phyloP scores from a whole-genome alignment of 2,888 invertebrate species.

The Callimorpha dominula region DNA sequence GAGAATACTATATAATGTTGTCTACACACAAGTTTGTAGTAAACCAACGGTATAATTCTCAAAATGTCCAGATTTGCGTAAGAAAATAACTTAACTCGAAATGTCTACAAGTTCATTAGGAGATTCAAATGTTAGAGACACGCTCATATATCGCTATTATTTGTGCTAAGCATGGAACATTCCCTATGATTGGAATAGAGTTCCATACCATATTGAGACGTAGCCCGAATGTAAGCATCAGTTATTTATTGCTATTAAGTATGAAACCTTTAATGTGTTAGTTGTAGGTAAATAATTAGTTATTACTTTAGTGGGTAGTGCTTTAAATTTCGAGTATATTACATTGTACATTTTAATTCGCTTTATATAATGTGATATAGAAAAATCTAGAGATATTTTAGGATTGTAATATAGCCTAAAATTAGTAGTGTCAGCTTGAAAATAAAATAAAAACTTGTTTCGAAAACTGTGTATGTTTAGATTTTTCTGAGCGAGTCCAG shows the following conservation, averaged over 20 bases:
- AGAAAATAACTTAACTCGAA: constrained; percentile 30
- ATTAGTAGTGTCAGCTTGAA: too few relatives aligned
- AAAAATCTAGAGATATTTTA: background rate
- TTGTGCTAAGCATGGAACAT: constrained; percentile 51
- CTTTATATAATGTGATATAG: background rate
- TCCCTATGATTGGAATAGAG: constrained; percentile 54
- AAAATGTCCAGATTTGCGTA: constrained; percentile 33
- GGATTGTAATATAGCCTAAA: too few relatives aligned
- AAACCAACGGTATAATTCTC: background rate
- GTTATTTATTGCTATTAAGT: constrained; percentile 34
- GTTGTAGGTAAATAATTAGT: constrained; percentile 14
- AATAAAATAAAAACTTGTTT: too few relatives aligned
- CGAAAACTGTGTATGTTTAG: too few relatives aligned
- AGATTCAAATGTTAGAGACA: constrained; percentile 39
- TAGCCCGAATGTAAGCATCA: constrained; percentile 27
- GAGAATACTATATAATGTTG: background rate
- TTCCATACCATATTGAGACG: constrained; percentile 52
- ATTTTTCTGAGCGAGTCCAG: too few relatives aligned
- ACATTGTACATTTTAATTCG: background rate
- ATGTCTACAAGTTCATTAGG: constrained; percentile 48
- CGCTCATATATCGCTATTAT: constrained; percentile 39
- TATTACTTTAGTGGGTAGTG: background rate
- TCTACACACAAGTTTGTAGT: background rate
- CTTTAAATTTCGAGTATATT: too few relatives aligned
- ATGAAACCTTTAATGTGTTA: background rate